Conservation (phyloP, 2,113 vertebrate genomes). For the Ursus arctos region DNA sequence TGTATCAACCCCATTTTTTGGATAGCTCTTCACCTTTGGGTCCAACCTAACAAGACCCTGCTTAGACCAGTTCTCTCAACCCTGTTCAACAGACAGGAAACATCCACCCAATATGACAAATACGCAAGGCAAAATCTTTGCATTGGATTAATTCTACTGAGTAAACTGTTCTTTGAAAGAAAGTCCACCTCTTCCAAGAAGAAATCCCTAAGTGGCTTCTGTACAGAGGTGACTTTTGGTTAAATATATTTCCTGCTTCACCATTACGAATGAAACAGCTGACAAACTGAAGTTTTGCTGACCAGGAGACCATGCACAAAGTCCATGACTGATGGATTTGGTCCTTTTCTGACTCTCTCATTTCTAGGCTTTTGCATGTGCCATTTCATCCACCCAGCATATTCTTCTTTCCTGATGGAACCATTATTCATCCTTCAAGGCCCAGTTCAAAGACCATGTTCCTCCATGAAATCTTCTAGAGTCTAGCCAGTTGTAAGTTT, state of each 20-base stretch:
- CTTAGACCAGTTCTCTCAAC: not conserved
- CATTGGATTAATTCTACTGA: not conserved
- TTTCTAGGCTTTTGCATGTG: not conserved
- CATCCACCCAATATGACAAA: not conserved
- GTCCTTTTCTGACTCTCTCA: not conserved
- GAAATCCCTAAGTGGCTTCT: not conserved
- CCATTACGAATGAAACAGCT: not conserved
- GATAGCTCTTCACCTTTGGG: not conserved
- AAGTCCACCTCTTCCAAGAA: not conserved
- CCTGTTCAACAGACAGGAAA: not conserved
- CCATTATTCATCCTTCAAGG: not conserved
- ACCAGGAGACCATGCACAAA: not conserved
- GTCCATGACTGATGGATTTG: not conserved
- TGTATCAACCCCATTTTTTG: not conserved
- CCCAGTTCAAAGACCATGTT: not conserved
- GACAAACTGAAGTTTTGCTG: not conserved
- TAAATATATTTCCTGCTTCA: not conserved
- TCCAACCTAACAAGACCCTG: not conserved
- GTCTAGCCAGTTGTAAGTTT: not conserved
- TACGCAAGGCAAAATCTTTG: not conserved
- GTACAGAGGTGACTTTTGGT: not conserved
- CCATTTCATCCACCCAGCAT: not conserved
- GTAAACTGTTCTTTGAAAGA: not conserved
- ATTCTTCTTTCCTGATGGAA: not conserved
- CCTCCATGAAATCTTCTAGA: not conserved